A percentile compares a stretch with the other conserved stretches of the same genome.
phyloP scores from a whole-genome alignment of 92 coral and sea anemone genomes.

The Parazoanthus atlanticus region DNA sequence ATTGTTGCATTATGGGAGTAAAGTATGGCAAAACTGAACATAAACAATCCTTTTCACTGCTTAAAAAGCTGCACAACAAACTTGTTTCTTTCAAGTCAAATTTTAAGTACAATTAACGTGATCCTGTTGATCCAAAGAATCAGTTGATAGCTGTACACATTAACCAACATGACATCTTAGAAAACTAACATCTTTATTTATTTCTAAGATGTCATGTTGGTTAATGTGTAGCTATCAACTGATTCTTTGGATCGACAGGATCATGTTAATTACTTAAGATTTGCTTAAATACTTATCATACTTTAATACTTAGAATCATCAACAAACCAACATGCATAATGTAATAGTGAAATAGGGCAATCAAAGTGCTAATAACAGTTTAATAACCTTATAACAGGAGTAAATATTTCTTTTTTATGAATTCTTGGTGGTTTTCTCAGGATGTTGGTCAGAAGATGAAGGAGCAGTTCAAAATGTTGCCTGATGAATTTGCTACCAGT shows the following conservation, averaged over 20 bases:
- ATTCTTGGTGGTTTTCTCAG: conserved; percentile 38
- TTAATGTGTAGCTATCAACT: background rate
- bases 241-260: background rate
- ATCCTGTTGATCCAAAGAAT: background rate
- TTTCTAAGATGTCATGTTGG: background rate
- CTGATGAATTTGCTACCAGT: conserved; percentile 97
- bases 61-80: too few species aligned
- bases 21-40: too few species aligned
- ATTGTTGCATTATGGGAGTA: too few species aligned
- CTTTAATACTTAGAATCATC: too few species aligned
- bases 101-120: too few species aligned
- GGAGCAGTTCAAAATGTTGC: conserved; percentile 90
- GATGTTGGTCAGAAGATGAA: conserved; percentile 97
- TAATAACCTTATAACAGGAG: background rate
- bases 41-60: too few species aligned
- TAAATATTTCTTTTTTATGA: background rate
- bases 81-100: too few species aligned
- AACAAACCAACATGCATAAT: background rate
- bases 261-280: too few species aligned
- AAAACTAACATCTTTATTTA: background rate
- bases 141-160: background rate
- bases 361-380: background rate
- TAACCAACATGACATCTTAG: background rate
- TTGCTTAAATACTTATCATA: too few species aligned
- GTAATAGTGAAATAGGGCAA: background rate